Percentiles rank a stretch among this genome's conserved stretches.
Conservation (phyloP, 2,888 invertebrate species). For the Limnephilus lunatus region DNA sequence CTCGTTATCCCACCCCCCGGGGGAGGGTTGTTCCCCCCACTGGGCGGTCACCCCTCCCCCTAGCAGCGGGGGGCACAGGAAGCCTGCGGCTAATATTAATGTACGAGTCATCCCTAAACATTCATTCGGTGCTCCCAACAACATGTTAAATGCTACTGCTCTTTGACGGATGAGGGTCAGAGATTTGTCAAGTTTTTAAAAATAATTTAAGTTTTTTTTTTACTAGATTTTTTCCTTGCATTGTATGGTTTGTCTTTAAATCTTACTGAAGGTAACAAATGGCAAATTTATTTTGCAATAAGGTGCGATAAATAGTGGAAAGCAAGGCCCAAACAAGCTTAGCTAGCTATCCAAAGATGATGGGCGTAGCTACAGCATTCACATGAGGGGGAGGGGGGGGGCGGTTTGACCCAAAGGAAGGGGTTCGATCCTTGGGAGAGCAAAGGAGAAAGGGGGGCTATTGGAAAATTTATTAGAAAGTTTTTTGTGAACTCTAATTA, state of each 20-base stretch:
- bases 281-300: not conserved
- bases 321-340: no score
- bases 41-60: slow-evolving; percentile 27
- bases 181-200: slow-evolving; percentile 38
- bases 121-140: slow-evolving; percentile 56
- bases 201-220: slow-evolving; percentile 7
- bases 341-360: no score
- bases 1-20: slow-evolving; percentile 23
- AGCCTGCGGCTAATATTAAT: slow-evolving; percentile 59
- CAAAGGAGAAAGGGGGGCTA: no score
- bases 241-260: not conserved
- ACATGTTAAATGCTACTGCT: slow-evolving; percentile 57
- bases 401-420: no score
- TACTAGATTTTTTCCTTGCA: not conserved
- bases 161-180: slow-evolving; percentile 53
- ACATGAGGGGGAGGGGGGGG: no score
- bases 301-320: not conserved
- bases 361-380: no score
- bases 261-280: not conserved
- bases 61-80: not conserved
- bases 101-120: slow-evolving; percentile 62
- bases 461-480: no score
- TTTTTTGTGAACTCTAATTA: no score
- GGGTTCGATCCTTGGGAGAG: no score
- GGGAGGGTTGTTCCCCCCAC: slow-evolving; percentile 8